Evolutionary conservation across 1,140 invertebrate species (phyloP), one percentile per base, ranked within the genome.

Genomic region (Papilio aristodemus): DNA sequence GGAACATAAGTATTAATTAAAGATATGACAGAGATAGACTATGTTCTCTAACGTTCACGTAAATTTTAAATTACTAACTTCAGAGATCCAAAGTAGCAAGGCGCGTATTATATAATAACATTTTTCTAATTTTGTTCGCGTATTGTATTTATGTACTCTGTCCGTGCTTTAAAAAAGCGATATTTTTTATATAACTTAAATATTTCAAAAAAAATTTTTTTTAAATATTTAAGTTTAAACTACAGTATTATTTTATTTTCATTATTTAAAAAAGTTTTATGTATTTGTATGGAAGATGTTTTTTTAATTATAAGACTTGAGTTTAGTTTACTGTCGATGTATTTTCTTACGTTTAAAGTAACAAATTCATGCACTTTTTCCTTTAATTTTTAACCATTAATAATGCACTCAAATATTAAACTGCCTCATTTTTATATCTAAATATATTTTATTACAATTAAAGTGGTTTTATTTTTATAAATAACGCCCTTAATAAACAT

Each of bases 401-500:
- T 10, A 22, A 54, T 54, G 46, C 46, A 54, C 46, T 54, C 46
- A 54, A 13, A 9, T 22, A 22, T 22, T 25, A 54, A 54, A 54
- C 46, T 54, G 46, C 46, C 46, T 54, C 46, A 54, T 22, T 17
- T 54, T 54, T 54, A 54, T 54, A 46, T 17, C n/a, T 19, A 54
- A 54, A 22, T 54, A 54, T 54, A 54, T 54, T 54, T 54, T 54
- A 54, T 54, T 54, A 54, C 19, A 54, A 25, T 22, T 3, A 25
- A 54, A 54, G 2, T 54, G 46, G 46, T 54, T 54, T 54, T 54
- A 54, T 11, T 54, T 50, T 22, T 54, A 22, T 2, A 22, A 11
- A 50, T 13, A 38, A 10, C 11, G 3, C 8, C 38, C 13, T 0
- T 39, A 39, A 13, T 1, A 39, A 39, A 11, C 1, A 14, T 43